Conservation (phyloP, 1,140 invertebrate genomes). For the Probaryconus sp. region DNA sequence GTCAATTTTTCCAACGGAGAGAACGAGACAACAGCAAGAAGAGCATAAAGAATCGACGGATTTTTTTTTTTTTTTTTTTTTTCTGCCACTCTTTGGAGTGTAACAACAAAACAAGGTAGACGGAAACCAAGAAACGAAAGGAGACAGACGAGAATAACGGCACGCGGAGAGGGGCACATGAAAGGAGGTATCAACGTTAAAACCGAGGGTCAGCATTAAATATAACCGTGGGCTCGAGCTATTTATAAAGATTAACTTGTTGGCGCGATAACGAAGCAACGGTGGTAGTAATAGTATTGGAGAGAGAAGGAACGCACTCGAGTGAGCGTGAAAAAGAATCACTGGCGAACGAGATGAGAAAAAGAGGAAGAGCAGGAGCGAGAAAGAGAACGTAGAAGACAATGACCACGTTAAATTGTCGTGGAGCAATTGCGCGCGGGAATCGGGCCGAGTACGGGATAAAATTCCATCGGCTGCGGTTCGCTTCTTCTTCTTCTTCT, state of each 20-base stretch:
- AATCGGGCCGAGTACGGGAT: slow-evolving; percentile 58
- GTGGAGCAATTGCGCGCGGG: slow-evolving; percentile 70
- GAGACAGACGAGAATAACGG: slow-evolving; percentile 17
- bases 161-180: slow-evolving; percentile 44
- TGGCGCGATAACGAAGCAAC: slow-evolving; percentile 75
- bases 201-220: slow-evolving; percentile 77
- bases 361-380: slow-evolving; percentile 29
- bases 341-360: slow-evolving; percentile 30
- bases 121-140: slow-evolving; percentile 38
- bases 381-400: slow-evolving; percentile 36
- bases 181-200: slow-evolving; percentile 66
- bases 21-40: background rate
- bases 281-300: slow-evolving; percentile 63
- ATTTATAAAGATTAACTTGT: slow-evolving; percentile 78
- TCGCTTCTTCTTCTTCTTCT: slow-evolving; percentile 58
- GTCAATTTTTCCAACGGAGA: background rate
- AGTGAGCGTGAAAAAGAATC: slow-evolving; percentile 48
- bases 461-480: slow-evolving; percentile 66
- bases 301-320: slow-evolving; percentile 34
- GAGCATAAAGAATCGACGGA: background rate
- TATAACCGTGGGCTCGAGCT: slow-evolving; percentile 75
- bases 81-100: no score
- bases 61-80: no score
- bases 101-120: background rate
- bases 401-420: slow-evolving; percentile 72